Evolutionary conservation across 2,888 invertebrate genomes (phyloP).

Genomic region (Gibbula magus): DNA sequence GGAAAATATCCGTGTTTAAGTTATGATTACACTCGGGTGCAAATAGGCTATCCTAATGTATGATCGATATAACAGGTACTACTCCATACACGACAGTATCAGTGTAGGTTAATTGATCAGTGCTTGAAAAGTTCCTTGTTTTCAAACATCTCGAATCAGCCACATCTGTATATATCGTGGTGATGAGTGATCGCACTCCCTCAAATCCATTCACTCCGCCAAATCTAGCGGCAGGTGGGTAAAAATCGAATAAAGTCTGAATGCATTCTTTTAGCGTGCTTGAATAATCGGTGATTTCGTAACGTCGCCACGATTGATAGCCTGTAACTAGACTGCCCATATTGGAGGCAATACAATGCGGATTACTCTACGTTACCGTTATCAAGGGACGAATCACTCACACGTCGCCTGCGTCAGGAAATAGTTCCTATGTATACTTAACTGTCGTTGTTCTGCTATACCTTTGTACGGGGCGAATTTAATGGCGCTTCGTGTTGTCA

Average conservation of each 20-base stretch:
- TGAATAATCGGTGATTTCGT: background rate
- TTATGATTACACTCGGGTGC: no score
- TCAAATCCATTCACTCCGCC: background rate
- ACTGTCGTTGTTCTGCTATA: no score
- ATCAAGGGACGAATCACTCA: background rate
- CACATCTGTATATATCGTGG: background rate
- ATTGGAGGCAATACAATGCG: background rate
- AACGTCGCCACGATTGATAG: background rate
- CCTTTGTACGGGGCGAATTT: no score
- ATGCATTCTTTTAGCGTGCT: slow-evolving; percentile 1
- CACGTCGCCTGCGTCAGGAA: background rate
- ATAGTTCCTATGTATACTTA: background rate
- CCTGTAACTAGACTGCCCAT: background rate
- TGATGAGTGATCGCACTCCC: background rate
- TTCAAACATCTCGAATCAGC: slow-evolving; percentile 7
- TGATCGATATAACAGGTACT: no score
- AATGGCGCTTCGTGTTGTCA: no score
- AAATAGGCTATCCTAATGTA: no score
- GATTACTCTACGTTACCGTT: background rate
- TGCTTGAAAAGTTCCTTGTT: background rate
- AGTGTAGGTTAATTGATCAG: no score
- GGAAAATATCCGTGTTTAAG: no score
- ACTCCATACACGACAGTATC: no score
- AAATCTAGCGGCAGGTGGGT: background rate
- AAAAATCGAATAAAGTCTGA: slow-evolving; percentile 1